These are phyloP conservation scores for Polydrusus pterygomalis DNA, from an alignment of 2,888 invertebrate species.

Conservation along the genomic window DNA sequence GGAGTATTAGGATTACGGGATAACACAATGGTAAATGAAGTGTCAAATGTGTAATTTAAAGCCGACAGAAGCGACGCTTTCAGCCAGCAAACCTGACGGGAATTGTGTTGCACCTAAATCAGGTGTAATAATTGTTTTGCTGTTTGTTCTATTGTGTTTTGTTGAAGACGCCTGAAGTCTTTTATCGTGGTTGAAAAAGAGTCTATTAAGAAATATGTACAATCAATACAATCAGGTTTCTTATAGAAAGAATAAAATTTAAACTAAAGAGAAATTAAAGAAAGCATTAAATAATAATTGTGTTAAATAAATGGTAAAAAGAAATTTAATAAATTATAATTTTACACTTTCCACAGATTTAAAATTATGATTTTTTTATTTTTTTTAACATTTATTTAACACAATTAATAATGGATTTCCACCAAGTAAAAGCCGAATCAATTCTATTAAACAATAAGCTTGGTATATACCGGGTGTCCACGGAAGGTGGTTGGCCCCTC, in stretches of 20 bases:
- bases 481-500: too few relatives aligned
- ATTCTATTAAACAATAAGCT: too few relatives aligned
- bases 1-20: conserved; percentile 29
- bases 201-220: background rate
- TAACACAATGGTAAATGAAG: conserved; percentile 46
- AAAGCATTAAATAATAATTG: too few relatives aligned
- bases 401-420: too few relatives aligned
- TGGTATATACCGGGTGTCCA: too few relatives aligned
- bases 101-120: conserved; percentile 43
- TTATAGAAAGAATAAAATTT: background rate
- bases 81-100: conserved; percentile 37
- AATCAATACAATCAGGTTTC: too few relatives aligned
- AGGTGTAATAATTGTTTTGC: conserved; percentile 36
- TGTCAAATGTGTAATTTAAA: conserved; percentile 48
- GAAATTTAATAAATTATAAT: too few relatives aligned
- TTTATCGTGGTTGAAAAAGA: background rate
- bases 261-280: background rate
- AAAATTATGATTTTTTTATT: too few relatives aligned
- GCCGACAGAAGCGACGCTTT: conserved; percentile 39
- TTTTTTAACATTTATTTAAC: too few relatives aligned
- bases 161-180: background rate
- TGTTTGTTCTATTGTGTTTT: conserved; percentile 33
- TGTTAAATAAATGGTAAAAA: too few relatives aligned
- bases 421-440: too few relatives aligned
- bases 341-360: too few relatives aligned